phyloP scores from a whole-genome alignment of 2,797 vertebrate species.

The Stomatorhinus walkeri region DNA sequence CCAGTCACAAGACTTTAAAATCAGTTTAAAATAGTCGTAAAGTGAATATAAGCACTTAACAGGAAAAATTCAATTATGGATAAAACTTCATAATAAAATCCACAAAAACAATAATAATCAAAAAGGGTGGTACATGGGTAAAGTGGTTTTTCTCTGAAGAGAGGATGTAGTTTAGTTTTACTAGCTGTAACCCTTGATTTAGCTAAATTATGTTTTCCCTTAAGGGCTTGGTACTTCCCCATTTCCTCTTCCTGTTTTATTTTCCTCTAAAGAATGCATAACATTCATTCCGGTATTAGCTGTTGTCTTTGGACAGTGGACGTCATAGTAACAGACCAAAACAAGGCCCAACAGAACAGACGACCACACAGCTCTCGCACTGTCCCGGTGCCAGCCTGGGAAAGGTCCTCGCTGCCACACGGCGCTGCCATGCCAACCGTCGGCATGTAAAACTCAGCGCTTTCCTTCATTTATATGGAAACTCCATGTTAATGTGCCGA shows the following conservation, averaged over 20 bases:
- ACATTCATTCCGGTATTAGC: conserved; percentile 4
- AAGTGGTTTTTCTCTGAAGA: neutral
- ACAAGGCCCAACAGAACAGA: conserved; percentile 57
- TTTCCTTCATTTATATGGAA: conserved; percentile 2
- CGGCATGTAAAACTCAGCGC: neutral
- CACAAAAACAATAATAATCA: neutral
- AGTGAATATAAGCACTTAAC: neutral
- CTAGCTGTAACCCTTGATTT: neutral
- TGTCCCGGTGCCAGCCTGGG: conserved; percentile 32
- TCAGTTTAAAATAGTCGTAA: neutral
- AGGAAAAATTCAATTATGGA: neutral
- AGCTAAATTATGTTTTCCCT: neutral
- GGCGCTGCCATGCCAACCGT: neutral
- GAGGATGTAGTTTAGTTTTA: neutral
- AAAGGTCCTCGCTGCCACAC: conserved; percentile 45
- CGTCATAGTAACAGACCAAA: conserved; percentile 58
- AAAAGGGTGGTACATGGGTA: neutral
- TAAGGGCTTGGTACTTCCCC: neutral
- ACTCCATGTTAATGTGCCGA: neutral
- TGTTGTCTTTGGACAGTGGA: conserved; percentile 34
- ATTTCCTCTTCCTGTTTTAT: neutral
- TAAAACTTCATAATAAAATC: neutral
- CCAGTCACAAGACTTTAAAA: neutral
- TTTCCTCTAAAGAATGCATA: neutral
- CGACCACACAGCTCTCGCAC: conserved; percentile 14